Evolutionary conservation across 2,113 vertebrate species (phyloP).

Genomic region (Cyphomyrus plagiostoma): DNA sequence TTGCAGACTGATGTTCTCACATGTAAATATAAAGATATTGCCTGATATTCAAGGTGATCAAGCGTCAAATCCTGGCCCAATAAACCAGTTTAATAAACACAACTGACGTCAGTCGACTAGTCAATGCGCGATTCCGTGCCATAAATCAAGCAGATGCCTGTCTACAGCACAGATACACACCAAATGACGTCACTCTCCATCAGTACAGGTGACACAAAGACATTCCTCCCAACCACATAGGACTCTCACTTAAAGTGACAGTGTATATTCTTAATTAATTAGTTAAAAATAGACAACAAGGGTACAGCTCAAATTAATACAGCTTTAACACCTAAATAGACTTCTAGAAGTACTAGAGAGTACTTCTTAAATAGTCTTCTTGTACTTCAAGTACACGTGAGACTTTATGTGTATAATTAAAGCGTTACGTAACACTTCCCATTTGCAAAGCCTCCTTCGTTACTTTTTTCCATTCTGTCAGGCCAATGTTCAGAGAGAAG

Average conservation of each 20-base stretch:
- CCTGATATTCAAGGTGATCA: background rate
- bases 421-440: background rate
- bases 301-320: background rate
- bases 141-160: background rate
- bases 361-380: background rate
- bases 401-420: background rate
- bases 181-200: background rate
- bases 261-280: background rate
- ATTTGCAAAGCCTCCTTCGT: background rate
- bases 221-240: background rate
- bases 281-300: background rate
- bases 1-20: conserved; percentile 5
- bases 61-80: background rate
- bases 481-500: background rate
- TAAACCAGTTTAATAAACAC: background rate
- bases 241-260: background rate
- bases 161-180: background rate
- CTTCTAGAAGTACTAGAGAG: no score
- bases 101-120: background rate
- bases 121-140: background rate
- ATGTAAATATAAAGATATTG: background rate
- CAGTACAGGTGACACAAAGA: background rate
- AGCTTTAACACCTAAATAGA: background rate
- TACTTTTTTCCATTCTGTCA: background rate
- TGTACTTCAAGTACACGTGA: background rate